A percentile compares a stretch with the other conserved stretches of the same genome.
Evolutionary conservation across 2,797 vertebrate species (phyloP).

Genomic region (Gallirallus australis): DNA sequence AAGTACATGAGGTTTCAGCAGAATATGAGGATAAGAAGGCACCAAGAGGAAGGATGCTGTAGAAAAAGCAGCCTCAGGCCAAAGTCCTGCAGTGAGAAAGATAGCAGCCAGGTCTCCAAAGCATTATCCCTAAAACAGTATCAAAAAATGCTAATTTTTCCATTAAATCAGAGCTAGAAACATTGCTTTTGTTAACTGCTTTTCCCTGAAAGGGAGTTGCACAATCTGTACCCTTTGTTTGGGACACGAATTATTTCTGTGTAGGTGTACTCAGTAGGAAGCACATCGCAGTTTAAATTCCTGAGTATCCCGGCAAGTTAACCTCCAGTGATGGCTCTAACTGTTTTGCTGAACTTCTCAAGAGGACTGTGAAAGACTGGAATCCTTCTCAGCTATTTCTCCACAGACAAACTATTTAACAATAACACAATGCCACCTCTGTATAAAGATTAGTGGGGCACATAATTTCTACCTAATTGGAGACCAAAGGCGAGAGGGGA

Average conservation of each 20-base stretch:
- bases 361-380: neutral
- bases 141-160: neutral
- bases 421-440: neutral
- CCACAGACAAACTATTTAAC: neutral
- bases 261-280: neutral
- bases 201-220: neutral
- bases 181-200: neutral
- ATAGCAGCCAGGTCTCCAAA: neutral
- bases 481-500: neutral
- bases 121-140: neutral
- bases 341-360: neutral
- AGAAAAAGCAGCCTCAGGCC: neutral
- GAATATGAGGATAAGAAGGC: neutral
- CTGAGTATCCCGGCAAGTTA: neutral
- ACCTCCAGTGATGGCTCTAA: neutral
- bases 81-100: neutral
- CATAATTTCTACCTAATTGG: neutral
- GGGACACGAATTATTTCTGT: neutral
- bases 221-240: neutral
- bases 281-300: neutral
- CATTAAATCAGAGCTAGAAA: neutral
- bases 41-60: neutral
- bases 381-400: neutral
- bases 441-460: neutral
- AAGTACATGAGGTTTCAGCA: neutral